Evolutionary conservation across 92 coral and sea anemone genomes (phyloP).

Genomic region (Desmophyllum pertusum): DNA sequence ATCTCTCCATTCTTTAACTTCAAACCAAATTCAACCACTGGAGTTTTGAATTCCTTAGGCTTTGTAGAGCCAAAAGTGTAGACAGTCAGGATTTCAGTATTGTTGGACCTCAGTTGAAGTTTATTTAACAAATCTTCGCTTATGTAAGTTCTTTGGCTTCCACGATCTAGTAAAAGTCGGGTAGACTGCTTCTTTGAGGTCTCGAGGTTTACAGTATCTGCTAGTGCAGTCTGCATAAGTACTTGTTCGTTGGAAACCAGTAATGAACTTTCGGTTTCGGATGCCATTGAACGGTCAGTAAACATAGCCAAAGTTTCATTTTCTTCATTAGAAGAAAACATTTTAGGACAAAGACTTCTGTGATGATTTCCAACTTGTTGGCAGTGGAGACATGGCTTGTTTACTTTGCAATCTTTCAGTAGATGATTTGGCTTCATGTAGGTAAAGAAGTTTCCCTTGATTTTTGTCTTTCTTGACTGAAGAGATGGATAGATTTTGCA

Average conservation of each 20-base stretch:
- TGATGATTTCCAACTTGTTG: neutral
- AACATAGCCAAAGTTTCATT: neutral
- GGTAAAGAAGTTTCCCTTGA: no score
- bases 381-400: slow-evolving; percentile 31
- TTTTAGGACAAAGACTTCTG: slow-evolving; percentile 21
- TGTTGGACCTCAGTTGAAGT: slow-evolving; percentile 25
- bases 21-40: slow-evolving; percentile 26
- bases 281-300: slow-evolving; percentile 2
- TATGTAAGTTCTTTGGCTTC: slow-evolving; percentile 33
- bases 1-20: slow-evolving; percentile 20
- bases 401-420: slow-evolving; percentile 37
- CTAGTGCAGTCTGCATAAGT: no score
- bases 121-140: slow-evolving; percentile 25
- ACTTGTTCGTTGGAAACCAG: neutral
- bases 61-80: slow-evolving; percentile 28
- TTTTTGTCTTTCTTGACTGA: no score
- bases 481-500: no score
- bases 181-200: neutral
- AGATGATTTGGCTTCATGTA: slow-evolving; percentile 21
- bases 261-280: neutral
- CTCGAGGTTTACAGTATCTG: neutral
- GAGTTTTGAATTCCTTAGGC: slow-evolving; percentile 26
- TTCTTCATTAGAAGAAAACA: neutral
- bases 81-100: slow-evolving; percentile 36
- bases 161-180: slow-evolving; percentile 21